phyloP scores from a whole-genome alignment of 2,797 vertebrate genomes.

The Hyperoplus immaculatus region DNA sequence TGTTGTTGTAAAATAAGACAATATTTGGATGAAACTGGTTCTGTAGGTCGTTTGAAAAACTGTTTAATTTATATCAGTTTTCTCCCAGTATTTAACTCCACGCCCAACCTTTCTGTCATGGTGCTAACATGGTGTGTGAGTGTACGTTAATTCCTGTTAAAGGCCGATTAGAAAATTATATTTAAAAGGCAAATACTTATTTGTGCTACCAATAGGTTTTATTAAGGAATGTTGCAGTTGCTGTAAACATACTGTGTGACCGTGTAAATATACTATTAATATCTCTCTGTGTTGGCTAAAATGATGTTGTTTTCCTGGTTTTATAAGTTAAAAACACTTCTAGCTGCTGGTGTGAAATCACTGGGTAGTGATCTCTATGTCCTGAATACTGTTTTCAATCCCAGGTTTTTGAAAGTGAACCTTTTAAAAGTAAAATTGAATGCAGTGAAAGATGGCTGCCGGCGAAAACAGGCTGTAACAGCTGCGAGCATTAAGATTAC shows the following conservation, averaged over 20 bases:
- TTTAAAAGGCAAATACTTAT: neutral
- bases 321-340: neutral
- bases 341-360: neutral
- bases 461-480: neutral
- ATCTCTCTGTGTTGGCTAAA: neutral
- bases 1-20: neutral
- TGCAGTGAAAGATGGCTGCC: neutral
- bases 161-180: neutral
- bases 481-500: slow-evolving; percentile 19
- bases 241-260: neutral
- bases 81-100: slow-evolving; percentile 4
- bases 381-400: neutral
- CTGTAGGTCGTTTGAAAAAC: neutral
- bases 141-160: no score
- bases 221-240: neutral
- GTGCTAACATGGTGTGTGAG: neutral
- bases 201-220: neutral
- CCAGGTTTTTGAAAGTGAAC: neutral
- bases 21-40: neutral
- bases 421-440: neutral
- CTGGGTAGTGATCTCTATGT: neutral
- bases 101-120: neutral
- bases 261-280: neutral
- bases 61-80: slow-evolving; percentile 1
- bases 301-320: neutral